Conservation (phyloP, 2,113 vertebrate genomes). For the Rhineura floridana region DNA sequence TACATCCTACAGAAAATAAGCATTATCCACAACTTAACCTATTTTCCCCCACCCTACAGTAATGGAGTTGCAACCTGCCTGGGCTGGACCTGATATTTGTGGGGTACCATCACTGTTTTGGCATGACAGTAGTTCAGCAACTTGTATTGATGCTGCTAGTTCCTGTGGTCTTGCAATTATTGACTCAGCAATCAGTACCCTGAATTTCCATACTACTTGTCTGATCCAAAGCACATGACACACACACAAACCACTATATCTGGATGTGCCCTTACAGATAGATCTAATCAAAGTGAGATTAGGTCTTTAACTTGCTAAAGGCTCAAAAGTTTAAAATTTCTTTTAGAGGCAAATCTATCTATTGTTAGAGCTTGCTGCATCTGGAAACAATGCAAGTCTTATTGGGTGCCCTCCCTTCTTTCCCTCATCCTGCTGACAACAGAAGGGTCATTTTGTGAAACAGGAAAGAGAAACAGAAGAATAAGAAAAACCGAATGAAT, state of each 20-base stretch:
- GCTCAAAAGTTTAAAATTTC: neutral
- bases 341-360: neutral
- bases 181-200: neutral
- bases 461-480: neutral
- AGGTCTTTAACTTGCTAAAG: neutral
- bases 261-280: neutral
- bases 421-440: neutral
- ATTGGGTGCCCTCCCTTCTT: neutral
- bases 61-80: no score
- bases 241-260: neutral
- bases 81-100: no score
- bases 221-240: no score
- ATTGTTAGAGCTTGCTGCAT: neutral
- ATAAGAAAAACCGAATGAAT: neutral
- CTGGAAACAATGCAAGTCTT: neutral
- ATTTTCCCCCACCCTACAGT: no score
- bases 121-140: neutral
- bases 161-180: neutral
- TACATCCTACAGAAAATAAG: no score
- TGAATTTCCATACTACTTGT: neutral
- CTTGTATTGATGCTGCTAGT: neutral
- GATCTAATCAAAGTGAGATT: neutral
- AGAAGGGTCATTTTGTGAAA: neutral
- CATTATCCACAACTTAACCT: no score
- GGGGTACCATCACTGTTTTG: neutral